These are phyloP conservation scores for Oostethus manadensis DNA, from an alignment of 2,113 vertebrate genomes.

Conservation along the genomic window DNA sequence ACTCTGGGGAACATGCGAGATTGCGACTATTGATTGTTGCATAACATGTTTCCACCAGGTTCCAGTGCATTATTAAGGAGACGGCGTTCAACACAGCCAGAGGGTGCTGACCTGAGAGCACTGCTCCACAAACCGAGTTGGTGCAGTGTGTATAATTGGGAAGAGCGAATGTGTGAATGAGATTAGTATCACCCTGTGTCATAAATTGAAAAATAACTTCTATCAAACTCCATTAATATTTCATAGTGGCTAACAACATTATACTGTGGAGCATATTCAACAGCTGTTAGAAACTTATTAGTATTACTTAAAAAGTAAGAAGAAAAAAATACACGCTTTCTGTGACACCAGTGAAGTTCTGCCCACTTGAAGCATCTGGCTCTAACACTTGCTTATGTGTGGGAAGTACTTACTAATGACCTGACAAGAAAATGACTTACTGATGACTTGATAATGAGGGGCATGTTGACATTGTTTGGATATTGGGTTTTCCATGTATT, in stretches of 20 bases:
- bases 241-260: conserved; percentile 34
- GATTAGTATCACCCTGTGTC: conserved; percentile 32
- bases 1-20: conserved; percentile 43
- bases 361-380: conserved; percentile 38
- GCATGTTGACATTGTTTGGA: background rate
- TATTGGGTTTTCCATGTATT: background rate
- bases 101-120: conserved; percentile 26
- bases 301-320: conserved; percentile 20
- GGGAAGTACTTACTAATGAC: conserved; percentile 48
- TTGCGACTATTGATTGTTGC: conserved; percentile 59
- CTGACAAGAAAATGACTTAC: conserved; percentile 38
- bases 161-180: conserved; percentile 21
- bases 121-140: background rate
- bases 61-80: conserved; percentile 59
- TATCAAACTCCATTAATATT: conserved; percentile 49
- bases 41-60: conserved; percentile 44
- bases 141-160: background rate
- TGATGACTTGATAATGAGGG: conserved; percentile 47
- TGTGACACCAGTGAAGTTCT: conserved; percentile 11
- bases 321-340: conserved; percentile 6
- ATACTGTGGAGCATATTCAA: conserved; percentile 24
- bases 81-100: conserved; percentile 46
- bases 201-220: conserved; percentile 34
- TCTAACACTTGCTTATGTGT: conserved; percentile 37
- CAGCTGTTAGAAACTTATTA: conserved; percentile 30